These are phyloP conservation scores for Nymphalis c-album DNA, from an alignment of 2,888 invertebrate genomes.

Conservation along the genomic window DNA sequence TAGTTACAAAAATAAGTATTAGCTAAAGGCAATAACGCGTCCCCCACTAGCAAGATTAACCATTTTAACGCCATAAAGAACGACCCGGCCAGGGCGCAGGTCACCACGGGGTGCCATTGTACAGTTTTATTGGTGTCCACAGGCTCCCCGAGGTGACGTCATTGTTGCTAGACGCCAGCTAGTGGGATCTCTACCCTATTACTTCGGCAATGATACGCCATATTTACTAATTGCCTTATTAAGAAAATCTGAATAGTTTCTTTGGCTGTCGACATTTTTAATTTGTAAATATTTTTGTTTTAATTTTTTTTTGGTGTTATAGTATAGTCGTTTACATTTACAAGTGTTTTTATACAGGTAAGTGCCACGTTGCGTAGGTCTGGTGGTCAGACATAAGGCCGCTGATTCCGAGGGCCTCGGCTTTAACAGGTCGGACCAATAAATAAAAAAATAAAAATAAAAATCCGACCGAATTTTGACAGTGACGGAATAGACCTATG, in stretches of 20 bases:
- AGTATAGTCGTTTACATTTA: too few relatives aligned
- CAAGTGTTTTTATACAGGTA: too few relatives aligned
- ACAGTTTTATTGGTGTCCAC: slow-evolving; percentile 71
- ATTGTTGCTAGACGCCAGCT: slow-evolving; percentile 47
- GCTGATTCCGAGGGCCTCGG: too few relatives aligned
- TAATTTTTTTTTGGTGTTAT: background rate
- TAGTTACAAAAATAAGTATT: slow-evolving; percentile 43
- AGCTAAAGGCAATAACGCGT: slow-evolving; percentile 64
- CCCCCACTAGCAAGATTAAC: slow-evolving; percentile 57
- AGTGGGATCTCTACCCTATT: slow-evolving; percentile 50
- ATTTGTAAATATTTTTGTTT: background rate
- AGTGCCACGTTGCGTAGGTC: too few relatives aligned
- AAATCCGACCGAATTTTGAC: too few relatives aligned
- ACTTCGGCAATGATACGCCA: slow-evolving; percentile 28
- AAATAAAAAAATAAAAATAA: too few relatives aligned
- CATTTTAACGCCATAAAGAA: slow-evolving; percentile 64
- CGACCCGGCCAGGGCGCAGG: slow-evolving; percentile 42
- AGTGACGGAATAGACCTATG: too few relatives aligned
- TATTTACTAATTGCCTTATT: slow-evolving; percentile 35
- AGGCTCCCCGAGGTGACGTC: slow-evolving; percentile 57
- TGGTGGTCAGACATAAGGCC: too few relatives aligned
- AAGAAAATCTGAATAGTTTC: background rate
- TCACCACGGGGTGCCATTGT: slow-evolving; percentile 63
- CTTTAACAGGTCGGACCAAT: too few relatives aligned
- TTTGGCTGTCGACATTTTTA: background rate